These are phyloP conservation scores for Dolomedes plantarius DNA, from an alignment of 2,888 invertebrate species.

Conservation along the genomic window DNA sequence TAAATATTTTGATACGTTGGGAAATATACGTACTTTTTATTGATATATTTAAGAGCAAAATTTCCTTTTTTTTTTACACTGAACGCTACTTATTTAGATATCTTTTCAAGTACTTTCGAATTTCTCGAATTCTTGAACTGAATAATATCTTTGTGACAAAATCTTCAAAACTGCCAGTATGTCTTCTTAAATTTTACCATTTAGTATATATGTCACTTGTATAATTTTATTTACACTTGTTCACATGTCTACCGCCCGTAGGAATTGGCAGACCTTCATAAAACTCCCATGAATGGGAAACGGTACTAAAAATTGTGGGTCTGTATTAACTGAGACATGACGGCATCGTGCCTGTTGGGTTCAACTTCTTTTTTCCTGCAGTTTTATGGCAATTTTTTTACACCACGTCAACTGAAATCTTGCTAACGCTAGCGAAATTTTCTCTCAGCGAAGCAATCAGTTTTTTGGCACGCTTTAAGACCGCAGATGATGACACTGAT, in stretches of 20 bases:
- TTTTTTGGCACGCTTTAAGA: slow-evolving; percentile 61
- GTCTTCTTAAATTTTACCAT: too few relatives aligned
- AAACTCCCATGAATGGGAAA: slow-evolving; percentile 18
- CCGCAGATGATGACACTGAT: slow-evolving; percentile 64
- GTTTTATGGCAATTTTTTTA: slow-evolving; percentile 42
- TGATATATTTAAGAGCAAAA: too few relatives aligned
- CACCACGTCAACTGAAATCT: slow-evolving; percentile 50
- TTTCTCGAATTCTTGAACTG: too few relatives aligned
- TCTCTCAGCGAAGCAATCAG: slow-evolving; percentile 59
- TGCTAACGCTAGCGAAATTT: slow-evolving; percentile 54
- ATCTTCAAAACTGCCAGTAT: too few relatives aligned
- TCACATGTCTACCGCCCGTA: background rate
- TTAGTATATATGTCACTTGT: too few relatives aligned
- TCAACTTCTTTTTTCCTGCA: slow-evolving; percentile 7
- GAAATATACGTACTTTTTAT: too few relatives aligned
- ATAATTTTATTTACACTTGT: background rate
- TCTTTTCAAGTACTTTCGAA: too few relatives aligned
- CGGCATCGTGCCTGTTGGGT: slow-evolving; percentile 42
- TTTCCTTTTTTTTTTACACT: too few relatives aligned
- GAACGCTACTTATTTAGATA: too few relatives aligned
- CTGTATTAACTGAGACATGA: slow-evolving; percentile 23
- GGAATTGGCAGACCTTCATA: background rate
- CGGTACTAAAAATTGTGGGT: slow-evolving; percentile 3
- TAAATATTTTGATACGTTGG: too few relatives aligned
- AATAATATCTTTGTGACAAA: too few relatives aligned